These are phyloP conservation scores for Enteromius anoplus DNA, from an alignment of 2,797 vertebrate genomes.

Conservation along the genomic window DNA sequence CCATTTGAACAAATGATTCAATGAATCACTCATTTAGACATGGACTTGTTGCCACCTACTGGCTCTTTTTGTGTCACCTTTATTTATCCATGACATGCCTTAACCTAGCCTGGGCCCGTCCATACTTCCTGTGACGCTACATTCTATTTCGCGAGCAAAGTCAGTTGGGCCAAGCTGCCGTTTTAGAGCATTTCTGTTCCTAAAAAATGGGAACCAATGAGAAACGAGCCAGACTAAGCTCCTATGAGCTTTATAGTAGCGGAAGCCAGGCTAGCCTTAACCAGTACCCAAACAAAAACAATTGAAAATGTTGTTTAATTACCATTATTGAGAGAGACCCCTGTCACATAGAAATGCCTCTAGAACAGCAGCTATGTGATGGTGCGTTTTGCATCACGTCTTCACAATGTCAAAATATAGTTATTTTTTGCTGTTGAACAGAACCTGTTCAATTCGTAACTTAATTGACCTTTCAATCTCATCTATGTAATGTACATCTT, in stretches of 20 bases:
- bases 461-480: not conserved
- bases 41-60: not conserved
- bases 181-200: too few species aligned
- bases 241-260: too few species aligned
- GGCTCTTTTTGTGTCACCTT: not conserved
- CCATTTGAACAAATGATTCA: not conserved
- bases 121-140: too few species aligned
- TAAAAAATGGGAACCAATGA: too few species aligned
- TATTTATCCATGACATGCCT: not conserved
- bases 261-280: not conserved
- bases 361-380: not conserved
- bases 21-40: not conserved
- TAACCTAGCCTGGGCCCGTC: not conserved
- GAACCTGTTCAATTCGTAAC: not conserved
- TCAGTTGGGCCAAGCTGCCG: too few species aligned
- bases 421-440: not conserved
- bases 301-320: not conserved
- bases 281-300: not conserved
- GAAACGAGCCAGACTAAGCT: too few species aligned
- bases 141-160: too few species aligned
- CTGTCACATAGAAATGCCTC: not conserved
- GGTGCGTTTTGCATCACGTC: not conserved
- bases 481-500: not conserved
- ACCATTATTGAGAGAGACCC: not conserved
- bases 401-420: not conserved